Evolutionary conservation across 2,113 vertebrate species (phyloP).

Genomic region (Hiodon alosoides): DNA sequence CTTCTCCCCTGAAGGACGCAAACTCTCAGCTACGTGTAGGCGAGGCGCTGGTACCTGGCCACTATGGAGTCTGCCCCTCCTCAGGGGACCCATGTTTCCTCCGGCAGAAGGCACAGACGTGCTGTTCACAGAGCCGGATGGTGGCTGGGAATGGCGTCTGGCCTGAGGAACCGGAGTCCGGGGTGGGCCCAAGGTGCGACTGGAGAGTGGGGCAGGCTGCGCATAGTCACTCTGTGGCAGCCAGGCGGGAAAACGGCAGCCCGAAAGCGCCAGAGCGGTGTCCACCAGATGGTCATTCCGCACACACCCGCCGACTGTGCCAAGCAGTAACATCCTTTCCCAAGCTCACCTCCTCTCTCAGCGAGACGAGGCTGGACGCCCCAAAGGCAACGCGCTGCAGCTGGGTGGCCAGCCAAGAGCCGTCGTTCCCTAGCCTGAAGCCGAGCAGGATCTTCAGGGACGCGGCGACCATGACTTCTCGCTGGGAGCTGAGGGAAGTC

Average conservation of each 20-base stretch:
- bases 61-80: not conserved
- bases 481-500: slow-evolving; percentile 64
- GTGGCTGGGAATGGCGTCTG: too few relatives aligned
- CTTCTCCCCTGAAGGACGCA: not conserved
- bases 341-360: slow-evolving; percentile 43
- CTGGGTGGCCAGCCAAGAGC: slow-evolving; percentile 46
- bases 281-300: too few relatives aligned
- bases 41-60: not conserved
- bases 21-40: not conserved
- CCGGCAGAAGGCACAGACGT: not conserved
- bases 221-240: too few relatives aligned
- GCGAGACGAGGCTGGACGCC: slow-evolving; percentile 77
- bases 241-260: too few relatives aligned
- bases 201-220: too few relatives aligned
- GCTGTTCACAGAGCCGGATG: not conserved
- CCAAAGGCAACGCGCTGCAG: slow-evolving; percentile 65
- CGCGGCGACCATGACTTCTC: slow-evolving; percentile 79
- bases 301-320: too few relatives aligned
- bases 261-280: too few relatives aligned
- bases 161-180: too few relatives aligned
- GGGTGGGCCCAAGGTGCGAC: too few relatives aligned
- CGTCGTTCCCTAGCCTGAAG: slow-evolving; percentile 15
- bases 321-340: too few relatives aligned
- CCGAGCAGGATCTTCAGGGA: slow-evolving; percentile 58
- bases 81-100: not conserved